phyloP scores from a whole-genome alignment of 1,140 invertebrate genomes.

The Apis mellifera region Amel_HAv3.1 CM009936.2:11055001-11055500 shows the following conservation, averaged over 20 bases:
- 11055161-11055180: slow-evolving; percentile 1
- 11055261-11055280: neutral
- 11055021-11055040: slow-evolving; percentile 61
- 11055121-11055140: slow-evolving; percentile 59
- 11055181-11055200: slow-evolving; percentile 48
- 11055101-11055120: slow-evolving; percentile 62
- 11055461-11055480: no score
- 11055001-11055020: slow-evolving; percentile 60
- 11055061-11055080: slow-evolving; percentile 67
- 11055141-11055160: slow-evolving; percentile 30
- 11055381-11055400: no score
- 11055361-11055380: no score
- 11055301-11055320: no score
- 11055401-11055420: no score
- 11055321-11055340: no score
- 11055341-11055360: no score
- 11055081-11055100: slow-evolving; percentile 62
- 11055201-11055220: slow-evolving; percentile 13
- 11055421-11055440: no score
- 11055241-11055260: neutral
- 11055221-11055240: neutral
- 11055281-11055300: no score
- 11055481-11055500: no score
- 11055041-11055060: slow-evolving; percentile 64
- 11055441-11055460: no score